These are phyloP conservation scores for Phalacrocorax carbo DNA, from an alignment of 2,113 vertebrate genomes.

Conservation along the genomic window DNA sequence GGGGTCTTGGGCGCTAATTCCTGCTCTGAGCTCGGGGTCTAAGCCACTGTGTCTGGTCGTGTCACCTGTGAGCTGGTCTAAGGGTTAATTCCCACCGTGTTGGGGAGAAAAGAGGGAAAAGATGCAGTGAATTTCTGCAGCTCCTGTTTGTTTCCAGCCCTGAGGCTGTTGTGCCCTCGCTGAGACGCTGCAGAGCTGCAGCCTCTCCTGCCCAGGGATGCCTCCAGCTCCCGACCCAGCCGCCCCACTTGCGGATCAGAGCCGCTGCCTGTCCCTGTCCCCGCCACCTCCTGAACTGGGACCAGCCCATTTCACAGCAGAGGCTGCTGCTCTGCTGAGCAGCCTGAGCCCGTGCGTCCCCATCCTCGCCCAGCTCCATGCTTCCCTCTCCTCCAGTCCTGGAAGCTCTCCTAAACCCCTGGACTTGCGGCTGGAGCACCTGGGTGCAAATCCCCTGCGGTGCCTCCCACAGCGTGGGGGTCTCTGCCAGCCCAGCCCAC, in stretches of 20 bases:
- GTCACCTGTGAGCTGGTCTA: neutral
- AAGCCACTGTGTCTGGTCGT: rapidly evolving
- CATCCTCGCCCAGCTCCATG: rapidly evolving
- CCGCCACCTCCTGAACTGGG: neutral
- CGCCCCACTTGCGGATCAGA: rapidly evolving
- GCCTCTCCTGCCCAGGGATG: neutral
- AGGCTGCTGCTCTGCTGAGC: neutral
- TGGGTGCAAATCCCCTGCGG: neutral
- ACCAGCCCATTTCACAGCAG: neutral
- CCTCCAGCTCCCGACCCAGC: neutral
- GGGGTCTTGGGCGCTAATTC: neutral
- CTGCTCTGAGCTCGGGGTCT: neutral
- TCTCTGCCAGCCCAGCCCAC: neutral
- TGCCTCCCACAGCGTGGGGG: neutral
- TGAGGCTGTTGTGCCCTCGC: neutral
- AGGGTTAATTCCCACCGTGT: neutral
- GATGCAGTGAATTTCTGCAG: neutral
- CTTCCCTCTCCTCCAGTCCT: neutral
- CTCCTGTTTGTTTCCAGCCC: neutral
- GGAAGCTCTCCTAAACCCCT: neutral
- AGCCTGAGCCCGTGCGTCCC: neutral
- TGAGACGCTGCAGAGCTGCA: neutral
- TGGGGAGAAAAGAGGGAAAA: neutral
- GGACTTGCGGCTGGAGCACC: neutral
- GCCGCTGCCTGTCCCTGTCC: neutral